These are phyloP conservation scores for Chanos chanos DNA, from an alignment of 2,797 vertebrate genomes.

Conservation along the genomic window DNA sequence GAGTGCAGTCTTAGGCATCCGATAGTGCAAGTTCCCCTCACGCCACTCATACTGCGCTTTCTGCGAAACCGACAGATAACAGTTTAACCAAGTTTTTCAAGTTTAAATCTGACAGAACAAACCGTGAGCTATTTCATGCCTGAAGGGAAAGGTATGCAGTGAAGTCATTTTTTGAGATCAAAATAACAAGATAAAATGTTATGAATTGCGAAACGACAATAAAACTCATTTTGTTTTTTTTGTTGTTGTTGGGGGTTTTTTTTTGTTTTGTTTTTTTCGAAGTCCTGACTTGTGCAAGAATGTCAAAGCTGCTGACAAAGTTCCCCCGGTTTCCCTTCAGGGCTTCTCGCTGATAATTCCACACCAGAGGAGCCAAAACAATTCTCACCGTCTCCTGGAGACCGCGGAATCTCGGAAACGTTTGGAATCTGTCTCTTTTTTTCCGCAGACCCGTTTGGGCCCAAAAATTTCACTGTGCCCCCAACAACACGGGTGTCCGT, in stretches of 20 bases:
- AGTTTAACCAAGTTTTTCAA: too few relatives aligned
- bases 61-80: too few relatives aligned
- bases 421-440: slow-evolving; percentile 47
- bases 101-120: too few relatives aligned
- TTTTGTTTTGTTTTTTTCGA: slow-evolving; percentile 19
- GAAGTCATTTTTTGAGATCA: too few relatives aligned
- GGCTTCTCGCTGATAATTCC: slow-evolving; percentile 2
- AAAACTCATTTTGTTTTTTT: too few relatives aligned
- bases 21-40: slow-evolving; percentile 30
- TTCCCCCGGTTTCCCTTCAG: slow-evolving; percentile 22
- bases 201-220: too few relatives aligned
- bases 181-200: too few relatives aligned
- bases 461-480: slow-evolving; percentile 36
- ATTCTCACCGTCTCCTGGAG: slow-evolving; percentile 40
- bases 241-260: too few relatives aligned
- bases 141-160: too few relatives aligned
- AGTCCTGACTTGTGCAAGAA: slow-evolving; percentile 40
- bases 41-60: too few relatives aligned
- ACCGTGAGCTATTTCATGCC: too few relatives aligned
- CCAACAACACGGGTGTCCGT: slow-evolving; percentile 42
- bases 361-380: slow-evolving; percentile 25
- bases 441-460: slow-evolving; percentile 41
- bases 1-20: slow-evolving; percentile 29
- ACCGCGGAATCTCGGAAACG: slow-evolving; percentile 22
- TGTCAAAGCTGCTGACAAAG: slow-evolving; percentile 36